Base-by-base conservation (phyloP, 2,113 vertebrate species). In the Phoxinus phoxinus region DNA sequence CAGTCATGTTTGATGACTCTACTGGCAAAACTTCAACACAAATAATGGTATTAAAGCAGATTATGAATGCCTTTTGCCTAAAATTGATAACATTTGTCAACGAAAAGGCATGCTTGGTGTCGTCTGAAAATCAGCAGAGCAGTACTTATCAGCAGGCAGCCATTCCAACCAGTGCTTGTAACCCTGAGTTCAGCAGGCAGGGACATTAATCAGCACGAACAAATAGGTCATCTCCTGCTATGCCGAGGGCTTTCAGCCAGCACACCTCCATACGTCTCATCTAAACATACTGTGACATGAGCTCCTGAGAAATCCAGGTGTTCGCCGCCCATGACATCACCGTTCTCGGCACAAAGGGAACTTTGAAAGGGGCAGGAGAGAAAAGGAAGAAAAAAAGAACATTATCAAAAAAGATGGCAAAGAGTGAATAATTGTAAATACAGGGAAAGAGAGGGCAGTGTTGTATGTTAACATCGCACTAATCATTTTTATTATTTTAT, bases 281-380 rank as follows among this genome's bases (percentile, higher is more conserved):
- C 87, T 86, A 89, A 91, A 92, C 89, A 86, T 59, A 46, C 86
- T 85, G 61, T 81, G 92, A 92, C 91, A 88, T 82, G 85, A 89
- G 87, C 77, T 72, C 59, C 75, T 90, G 84, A 86, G 86, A 87
- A 87, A 88, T 91, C 92, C 93, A 93, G 95, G 92, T 96, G 95
- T 91, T 92, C 48, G 92, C 89, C 92, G 56, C 86, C 88, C 90
- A 92, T 98, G 96, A 97, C 95, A 95, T 97, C 96, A 97, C 91
- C 0, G 10, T 61, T 90, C 6, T 0, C 27, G 51, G 93, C 93
- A 97, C 95, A 97, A 97, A 94, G 94, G 92, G 19, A 92, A 96
- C 96, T 95, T 97, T 96, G 93, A 86, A 37, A 15, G 90, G 87
- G 79, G 88, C 46, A 30, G 83, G 86, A 83, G 93, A 94, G 86